Conservation (phyloP, 2,113 vertebrate genomes). For the Argyrosomus japonicus region DNA sequence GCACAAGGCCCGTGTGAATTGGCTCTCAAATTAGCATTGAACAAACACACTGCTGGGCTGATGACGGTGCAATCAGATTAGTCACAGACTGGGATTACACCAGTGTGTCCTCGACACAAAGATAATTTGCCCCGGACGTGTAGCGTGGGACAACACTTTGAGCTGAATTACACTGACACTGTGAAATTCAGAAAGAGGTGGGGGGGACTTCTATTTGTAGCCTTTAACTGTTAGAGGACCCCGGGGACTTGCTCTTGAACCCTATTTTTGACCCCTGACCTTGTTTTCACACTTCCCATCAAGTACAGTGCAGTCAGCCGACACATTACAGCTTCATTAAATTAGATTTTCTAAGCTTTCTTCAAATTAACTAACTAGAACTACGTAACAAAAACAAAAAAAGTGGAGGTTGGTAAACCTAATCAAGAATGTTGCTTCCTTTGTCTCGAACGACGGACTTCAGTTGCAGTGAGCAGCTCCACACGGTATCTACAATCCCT, state of each 20-base stretch:
- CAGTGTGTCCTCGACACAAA: conserved; percentile 54
- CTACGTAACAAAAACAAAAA: no score
- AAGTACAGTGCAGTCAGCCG: not conserved
- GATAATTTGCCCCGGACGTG: conserved; percentile 33
- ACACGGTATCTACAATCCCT: not conserved
- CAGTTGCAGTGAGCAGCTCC: not conserved
- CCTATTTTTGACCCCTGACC: not conserved
- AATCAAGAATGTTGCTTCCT: no score
- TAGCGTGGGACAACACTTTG: conserved; percentile 21
- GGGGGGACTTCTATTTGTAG: not conserved
- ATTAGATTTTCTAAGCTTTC: no score
- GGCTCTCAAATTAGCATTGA: conserved; percentile 61
- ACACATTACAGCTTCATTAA: not conserved
- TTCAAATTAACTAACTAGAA: no score
- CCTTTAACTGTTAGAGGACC: not conserved
- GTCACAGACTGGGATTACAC: conserved; percentile 74
- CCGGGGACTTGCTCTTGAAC: not conserved
- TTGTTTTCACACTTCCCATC: not conserved
- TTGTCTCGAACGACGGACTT: not conserved
- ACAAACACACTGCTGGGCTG: conserved; percentile 46
- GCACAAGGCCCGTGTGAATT: conserved; percentile 46
- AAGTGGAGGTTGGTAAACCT: no score
- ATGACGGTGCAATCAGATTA: conserved; percentile 70
- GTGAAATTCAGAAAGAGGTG: conserved; percentile 39
- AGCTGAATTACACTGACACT: conserved; percentile 57